Evolutionary conservation across 2,113 vertebrate genomes (phyloP).

Genomic region (Sporophila hypoxantha): DNA sequence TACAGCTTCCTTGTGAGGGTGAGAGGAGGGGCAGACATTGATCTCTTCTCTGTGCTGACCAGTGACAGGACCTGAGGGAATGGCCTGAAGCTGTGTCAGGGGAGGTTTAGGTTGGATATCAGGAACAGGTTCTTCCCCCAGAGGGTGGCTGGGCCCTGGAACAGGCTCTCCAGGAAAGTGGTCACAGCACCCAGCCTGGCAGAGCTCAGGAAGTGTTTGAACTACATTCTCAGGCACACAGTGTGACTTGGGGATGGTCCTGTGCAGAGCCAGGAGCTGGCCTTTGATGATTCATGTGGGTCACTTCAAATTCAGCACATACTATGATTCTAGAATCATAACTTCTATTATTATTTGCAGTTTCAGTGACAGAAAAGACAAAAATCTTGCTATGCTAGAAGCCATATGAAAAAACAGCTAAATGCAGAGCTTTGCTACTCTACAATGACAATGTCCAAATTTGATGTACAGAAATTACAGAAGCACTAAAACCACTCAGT

Average conservation of each 20-base stretch:
- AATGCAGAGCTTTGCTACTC: neutral
- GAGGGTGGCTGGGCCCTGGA: neutral
- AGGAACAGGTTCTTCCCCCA: neutral
- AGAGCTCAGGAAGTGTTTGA: neutral
- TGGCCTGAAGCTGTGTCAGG: neutral
- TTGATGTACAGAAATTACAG: neutral
- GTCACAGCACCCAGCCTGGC: neutral
- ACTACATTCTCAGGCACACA: accelerated
- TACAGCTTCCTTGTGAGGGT: accelerated
- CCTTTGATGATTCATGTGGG: neutral
- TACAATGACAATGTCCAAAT: neutral
- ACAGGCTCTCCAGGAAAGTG: neutral
- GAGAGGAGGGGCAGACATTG: neutral
- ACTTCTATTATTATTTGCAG: neutral
- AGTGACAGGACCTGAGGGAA: accelerated
- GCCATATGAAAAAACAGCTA: neutral
- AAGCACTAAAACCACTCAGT: neutral
- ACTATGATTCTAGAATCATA: neutral
- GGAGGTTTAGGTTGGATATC: accelerated
- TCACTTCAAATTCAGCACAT: neutral
- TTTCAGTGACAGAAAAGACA: neutral
- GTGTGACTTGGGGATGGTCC: neutral
- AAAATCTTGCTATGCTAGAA: neutral
- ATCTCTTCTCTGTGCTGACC: neutral
- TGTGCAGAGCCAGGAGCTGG: neutral